phyloP scores from a whole-genome alignment of 2,113 vertebrate genomes.

The Platichthys stellatus region DNA sequence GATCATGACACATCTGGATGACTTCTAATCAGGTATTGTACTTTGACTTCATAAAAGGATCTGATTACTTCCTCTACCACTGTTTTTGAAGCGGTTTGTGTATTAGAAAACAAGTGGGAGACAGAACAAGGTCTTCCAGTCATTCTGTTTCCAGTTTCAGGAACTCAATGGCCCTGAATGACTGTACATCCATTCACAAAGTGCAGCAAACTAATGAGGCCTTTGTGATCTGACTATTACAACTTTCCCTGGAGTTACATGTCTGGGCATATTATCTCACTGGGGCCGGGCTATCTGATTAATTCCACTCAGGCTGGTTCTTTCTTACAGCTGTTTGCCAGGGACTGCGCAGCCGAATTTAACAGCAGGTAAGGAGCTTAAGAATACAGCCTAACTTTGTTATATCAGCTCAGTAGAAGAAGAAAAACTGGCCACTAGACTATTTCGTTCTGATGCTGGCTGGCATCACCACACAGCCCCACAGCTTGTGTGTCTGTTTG shows the following conservation, averaged over 20 bases:
- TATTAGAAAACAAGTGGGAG: conserved; percentile 9
- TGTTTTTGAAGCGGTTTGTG: background rate
- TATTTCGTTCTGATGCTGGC: conserved; percentile 18
- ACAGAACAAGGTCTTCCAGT: background rate
- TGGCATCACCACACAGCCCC: conserved; percentile 22
- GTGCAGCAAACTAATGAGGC: conserved; percentile 36
- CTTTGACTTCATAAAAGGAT: no score
- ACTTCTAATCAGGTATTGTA: no score
- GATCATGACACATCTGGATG: background rate
- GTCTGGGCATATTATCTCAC: conserved; percentile 24
- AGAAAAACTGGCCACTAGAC: background rate
- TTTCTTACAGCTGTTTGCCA: conserved; percentile 22
- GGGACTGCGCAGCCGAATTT: conserved; percentile 1
- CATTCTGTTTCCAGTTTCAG: conserved; percentile 47
- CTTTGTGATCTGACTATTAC: conserved; percentile 41
- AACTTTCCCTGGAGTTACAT: conserved; percentile 33
- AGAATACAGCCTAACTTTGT: conserved; percentile 6
- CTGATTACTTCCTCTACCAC: background rate
- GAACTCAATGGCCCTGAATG: conserved; percentile 21
- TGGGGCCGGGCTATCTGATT: conserved; percentile 10
- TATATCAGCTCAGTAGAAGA: conserved; percentile 20
- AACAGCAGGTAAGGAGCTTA: conserved; percentile 37
- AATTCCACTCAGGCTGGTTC: conserved; percentile 3
- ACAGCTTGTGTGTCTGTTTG: conserved; percentile 41
- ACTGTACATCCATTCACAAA: conserved; percentile 59